Base-by-base conservation (phyloP, 2,113 vertebrate genomes). In the Chionodraco myersi region DNA sequence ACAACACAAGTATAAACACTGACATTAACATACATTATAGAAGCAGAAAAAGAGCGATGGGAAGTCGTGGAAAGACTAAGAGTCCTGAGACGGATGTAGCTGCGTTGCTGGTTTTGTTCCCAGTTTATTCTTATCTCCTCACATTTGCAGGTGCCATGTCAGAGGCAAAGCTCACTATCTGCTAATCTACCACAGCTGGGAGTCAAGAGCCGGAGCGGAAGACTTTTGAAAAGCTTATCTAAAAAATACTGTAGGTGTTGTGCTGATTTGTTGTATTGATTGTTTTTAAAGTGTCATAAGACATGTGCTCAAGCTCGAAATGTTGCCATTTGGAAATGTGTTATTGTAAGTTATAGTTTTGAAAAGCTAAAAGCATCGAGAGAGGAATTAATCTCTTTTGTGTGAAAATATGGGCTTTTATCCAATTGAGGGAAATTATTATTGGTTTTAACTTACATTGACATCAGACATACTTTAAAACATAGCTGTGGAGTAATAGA, bases 71-170 rank as follows among this genome's bases (percentile, higher is more conserved):
- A 58, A 49, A 45, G 14, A 26, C 36, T 23, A 13, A 45, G 62
- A 41, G 48, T 77, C 45, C 2, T 58, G 51, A n/a, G 65, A 56
- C 45, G 12, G 59, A 34, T 74, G 56, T n/a, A 8, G 26, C 60
- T 58, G 54, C 30, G 6, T 30, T 16, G 47, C 23, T 63, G 62
- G 48, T 61, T 79, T 77, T 36, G 70, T 63, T 64, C 52, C 58
- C 41, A 56, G 63, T 74, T 79, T 69, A 68, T n/a, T 72, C 84
- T 90, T 77, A 79, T 88, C 82, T 67, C 53, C 26, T 34, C 47
- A 73, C 66, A 69, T 83, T 62, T 74, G 71, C 82, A 90, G 86
- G 71, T 79, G 56, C 60, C 79, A 62, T 44, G 82, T 82, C 65
- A 74, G 56, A 73, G 5, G 67, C 57, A 41, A 41, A 66, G 54